Evolutionary conservation across 1,140 invertebrate genomes (phyloP).

Genomic region (Drosophila rufa): DNA sequence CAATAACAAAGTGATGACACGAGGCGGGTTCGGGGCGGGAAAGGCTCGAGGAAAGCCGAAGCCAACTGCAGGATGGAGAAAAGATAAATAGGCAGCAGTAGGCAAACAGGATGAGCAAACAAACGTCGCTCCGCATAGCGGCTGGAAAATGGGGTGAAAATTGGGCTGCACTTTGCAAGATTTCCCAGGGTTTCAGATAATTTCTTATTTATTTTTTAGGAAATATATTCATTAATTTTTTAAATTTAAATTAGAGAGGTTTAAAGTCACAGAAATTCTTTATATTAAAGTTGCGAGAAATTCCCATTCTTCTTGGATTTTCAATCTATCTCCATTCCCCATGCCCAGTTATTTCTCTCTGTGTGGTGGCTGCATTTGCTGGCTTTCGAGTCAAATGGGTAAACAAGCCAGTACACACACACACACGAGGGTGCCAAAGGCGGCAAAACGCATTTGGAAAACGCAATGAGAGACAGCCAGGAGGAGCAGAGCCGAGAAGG

Average conservation of each 20-base stretch:
- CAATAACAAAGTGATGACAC: slow-evolving; percentile 74
- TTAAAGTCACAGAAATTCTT: no score
- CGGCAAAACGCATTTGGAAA: slow-evolving; percentile 74
- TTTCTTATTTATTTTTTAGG: accelerated
- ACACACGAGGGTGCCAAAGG: slow-evolving; percentile 50
- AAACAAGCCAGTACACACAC: slow-evolving; percentile 44
- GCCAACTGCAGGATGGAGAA: slow-evolving; percentile 39
- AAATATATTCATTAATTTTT: no score
- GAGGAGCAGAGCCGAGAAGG: background rate
- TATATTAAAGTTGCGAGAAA: no score
- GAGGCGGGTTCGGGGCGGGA: background rate
- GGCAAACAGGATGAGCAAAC: slow-evolving; percentile 77
- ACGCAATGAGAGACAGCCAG: slow-evolving; percentile 62
- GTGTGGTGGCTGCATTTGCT: slow-evolving; percentile 33
- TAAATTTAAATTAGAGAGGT: no score
- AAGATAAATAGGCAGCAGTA: slow-evolving; percentile 83
- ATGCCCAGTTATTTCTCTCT: background rate
- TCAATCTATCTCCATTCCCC: no score
- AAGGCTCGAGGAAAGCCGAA: slow-evolving; percentile 21
- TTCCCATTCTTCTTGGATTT: no score
- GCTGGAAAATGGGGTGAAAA: slow-evolving; percentile 8
- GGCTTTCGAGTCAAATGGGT: slow-evolving; percentile 46
- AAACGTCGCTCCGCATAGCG: slow-evolving; percentile 24
- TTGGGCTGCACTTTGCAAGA: background rate
- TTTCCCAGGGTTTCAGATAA: background rate